Evolutionary conservation across 2,113 vertebrate species (phyloP).

Genomic region (Panurus biarmicus): DNA sequence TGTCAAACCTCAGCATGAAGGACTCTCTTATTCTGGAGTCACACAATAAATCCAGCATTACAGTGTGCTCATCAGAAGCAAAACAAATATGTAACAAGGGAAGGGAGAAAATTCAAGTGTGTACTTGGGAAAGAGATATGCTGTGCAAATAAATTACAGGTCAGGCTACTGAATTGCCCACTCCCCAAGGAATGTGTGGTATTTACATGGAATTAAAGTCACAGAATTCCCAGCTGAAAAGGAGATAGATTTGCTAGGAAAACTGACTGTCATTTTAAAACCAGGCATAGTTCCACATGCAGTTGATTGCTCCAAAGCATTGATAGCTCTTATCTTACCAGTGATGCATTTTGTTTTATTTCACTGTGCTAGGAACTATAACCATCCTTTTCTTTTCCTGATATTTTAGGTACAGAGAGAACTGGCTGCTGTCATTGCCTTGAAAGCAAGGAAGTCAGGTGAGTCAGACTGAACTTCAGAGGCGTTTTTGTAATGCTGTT

Average conservation of each 20-base stretch:
- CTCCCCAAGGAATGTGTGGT: neutral
- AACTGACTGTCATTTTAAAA: neutral
- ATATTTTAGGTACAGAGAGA: constrained; percentile 89
- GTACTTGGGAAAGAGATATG: neutral
- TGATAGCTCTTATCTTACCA: neutral
- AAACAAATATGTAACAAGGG: neutral
- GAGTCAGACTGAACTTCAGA: constrained; percentile 62
- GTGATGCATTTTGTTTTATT: neutral
- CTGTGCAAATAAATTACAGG: neutral
- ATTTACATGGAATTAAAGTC: neutral
- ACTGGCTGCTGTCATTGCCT: constrained; percentile 88
- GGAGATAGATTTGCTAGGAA: neutral
- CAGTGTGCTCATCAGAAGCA: neutral
- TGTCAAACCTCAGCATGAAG: neutral
- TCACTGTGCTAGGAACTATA: neutral
- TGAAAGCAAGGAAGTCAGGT: constrained; percentile 94
- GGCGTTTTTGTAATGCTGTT: neutral
- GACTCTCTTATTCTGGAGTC: neutral
- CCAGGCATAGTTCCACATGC: neutral
- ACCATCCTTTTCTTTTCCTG: constrained; percentile 3
- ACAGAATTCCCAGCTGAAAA: neutral
- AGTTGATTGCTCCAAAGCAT: neutral
- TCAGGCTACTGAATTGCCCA: neutral
- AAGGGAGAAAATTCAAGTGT: neutral
- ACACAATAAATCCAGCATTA: neutral